A percentile compares a stretch with the other conserved stretches of the same genome.
phyloP scores from a whole-genome alignment of 2,888 invertebrate genomes.

The Venusia cambrica region DNA sequence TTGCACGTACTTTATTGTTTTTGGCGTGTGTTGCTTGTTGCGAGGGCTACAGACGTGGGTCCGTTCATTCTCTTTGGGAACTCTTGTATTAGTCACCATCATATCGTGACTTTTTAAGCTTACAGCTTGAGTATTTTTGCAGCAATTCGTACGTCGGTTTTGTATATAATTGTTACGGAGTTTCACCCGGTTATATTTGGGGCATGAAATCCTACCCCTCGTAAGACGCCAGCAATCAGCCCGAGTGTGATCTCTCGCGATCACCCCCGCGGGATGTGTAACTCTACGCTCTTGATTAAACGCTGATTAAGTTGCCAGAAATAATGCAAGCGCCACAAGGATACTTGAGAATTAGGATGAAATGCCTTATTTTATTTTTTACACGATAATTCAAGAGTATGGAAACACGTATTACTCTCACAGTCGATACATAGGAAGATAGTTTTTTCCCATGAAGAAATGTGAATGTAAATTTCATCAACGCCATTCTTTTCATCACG shows the following conservation, averaged over 20 bases:
- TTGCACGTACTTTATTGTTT: conserved; percentile 30
- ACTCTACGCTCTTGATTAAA: conserved; percentile 17
- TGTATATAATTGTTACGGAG: conserved; percentile 6
- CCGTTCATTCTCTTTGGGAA: too few relatives aligned
- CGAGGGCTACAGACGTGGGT: conserved; percentile 10
- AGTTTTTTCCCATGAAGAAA: too few relatives aligned
- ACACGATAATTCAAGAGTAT: too few relatives aligned
- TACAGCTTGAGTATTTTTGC: too few relatives aligned
- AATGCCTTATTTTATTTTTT: too few relatives aligned
- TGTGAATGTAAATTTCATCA: too few relatives aligned
- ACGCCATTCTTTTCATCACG: too few relatives aligned
- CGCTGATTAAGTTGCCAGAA: conserved; percentile 14
- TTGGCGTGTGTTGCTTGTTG: conserved; percentile 4
- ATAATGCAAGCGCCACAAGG: conserved; percentile 12
- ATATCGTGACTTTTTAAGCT: too few relatives aligned
- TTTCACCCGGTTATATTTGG: conserved; percentile 10
- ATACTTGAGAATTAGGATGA: conserved; percentile 1
- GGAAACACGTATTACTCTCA: too few relatives aligned
- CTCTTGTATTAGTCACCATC: too few relatives aligned
- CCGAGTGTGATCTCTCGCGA: conserved; percentile 1
- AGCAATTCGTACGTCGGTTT: too few relatives aligned
- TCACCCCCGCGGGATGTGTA: conserved; percentile 14
- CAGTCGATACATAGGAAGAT: too few relatives aligned
- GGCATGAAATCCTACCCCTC: conserved; percentile 16
- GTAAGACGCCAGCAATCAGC: conserved; percentile 14